A percentile compares a stretch with the other conserved stretches of the same genome.
Conservation (phyloP, 1,140 invertebrate species). For the Neuroterus valhalla region DNA sequence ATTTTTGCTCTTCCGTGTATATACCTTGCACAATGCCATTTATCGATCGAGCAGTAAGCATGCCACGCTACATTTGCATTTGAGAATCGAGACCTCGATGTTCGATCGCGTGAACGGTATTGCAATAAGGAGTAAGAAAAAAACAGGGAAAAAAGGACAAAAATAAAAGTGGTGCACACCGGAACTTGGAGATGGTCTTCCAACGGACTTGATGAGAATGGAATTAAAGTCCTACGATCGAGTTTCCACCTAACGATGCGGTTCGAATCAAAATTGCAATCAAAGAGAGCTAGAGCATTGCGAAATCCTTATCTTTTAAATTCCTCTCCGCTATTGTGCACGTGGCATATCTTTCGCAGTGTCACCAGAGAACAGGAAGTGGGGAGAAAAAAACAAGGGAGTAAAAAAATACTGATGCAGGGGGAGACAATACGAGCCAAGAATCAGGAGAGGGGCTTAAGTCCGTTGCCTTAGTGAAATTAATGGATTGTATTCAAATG, state of each 20-base stretch:
- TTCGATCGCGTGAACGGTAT: constrained; percentile 24
- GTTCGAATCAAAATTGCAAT: constrained; percentile 25
- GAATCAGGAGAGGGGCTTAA: constrained; percentile 1
- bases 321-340: neutral
- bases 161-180: neutral
- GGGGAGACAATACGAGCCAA: neutral
- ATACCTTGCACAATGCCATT: constrained; percentile 25
- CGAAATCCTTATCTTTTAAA: constrained; percentile 7
- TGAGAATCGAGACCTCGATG: constrained; percentile 27
- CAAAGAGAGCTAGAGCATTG: constrained; percentile 13
- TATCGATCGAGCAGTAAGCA: constrained; percentile 29
- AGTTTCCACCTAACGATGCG: constrained; percentile 6
- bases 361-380: constrained; percentile 26
- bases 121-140: neutral
- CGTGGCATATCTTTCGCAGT: constrained; percentile 12
- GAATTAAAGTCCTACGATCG: constrained; percentile 8
- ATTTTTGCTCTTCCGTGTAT: constrained; percentile 26
- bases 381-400: neutral
- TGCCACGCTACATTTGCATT: constrained; percentile 29
- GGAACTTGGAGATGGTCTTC: neutral
- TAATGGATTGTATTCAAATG: neutral
- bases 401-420: neutral
- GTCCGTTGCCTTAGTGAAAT: constrained; percentile 17
- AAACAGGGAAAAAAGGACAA: too few relatives aligned
- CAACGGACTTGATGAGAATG: constrained; percentile 10